Percentiles rank a stretch among this genome's conserved stretches.
Conservation (phyloP, 2,888 invertebrate species). For the Drosophila quinaria region DNA sequence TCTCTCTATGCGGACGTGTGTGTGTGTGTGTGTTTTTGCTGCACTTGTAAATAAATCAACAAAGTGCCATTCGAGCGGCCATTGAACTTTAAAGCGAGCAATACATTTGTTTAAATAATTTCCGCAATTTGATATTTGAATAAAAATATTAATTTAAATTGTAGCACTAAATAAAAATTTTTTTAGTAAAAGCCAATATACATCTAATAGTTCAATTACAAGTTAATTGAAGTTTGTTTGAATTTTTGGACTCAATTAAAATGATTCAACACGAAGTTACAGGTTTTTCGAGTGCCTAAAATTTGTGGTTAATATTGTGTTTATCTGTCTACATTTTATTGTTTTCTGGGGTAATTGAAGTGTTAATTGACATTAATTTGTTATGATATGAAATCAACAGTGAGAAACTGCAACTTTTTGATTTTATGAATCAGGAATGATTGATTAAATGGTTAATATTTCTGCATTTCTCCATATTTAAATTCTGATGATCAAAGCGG, state of each 20-base stretch:
- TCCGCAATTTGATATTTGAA: conserved; percentile 5
- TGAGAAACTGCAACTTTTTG: too few species aligned
- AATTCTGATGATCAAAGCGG: too few species aligned
- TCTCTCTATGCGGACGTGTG: neutral
- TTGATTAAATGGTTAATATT: too few species aligned
- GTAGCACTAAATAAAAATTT: conserved; percentile 1
- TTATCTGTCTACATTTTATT: neutral
- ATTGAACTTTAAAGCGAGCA: conserved; percentile 42
- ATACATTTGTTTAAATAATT: conserved; percentile 1
- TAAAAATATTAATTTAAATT: conserved; percentile 17
- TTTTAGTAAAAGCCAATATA: neutral
- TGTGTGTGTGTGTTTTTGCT: conserved; percentile 2
- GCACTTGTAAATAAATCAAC: conserved; percentile 16
- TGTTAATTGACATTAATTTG: too few species aligned
- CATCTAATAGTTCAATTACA: neutral
- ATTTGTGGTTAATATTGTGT: neutral
- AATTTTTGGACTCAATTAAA: neutral
- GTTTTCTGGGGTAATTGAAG: neutral
- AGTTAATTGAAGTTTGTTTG: neutral
- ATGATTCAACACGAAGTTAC: neutral
- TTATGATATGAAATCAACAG: neutral
- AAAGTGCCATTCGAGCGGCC: conserved; percentile 30
- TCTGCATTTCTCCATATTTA: too few species aligned
- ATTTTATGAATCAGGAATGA: too few species aligned
- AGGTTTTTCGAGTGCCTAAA: neutral